Evolutionary conservation across 2,888 invertebrate genomes (phyloP).

Genomic region (Metalampra italica): DNA sequence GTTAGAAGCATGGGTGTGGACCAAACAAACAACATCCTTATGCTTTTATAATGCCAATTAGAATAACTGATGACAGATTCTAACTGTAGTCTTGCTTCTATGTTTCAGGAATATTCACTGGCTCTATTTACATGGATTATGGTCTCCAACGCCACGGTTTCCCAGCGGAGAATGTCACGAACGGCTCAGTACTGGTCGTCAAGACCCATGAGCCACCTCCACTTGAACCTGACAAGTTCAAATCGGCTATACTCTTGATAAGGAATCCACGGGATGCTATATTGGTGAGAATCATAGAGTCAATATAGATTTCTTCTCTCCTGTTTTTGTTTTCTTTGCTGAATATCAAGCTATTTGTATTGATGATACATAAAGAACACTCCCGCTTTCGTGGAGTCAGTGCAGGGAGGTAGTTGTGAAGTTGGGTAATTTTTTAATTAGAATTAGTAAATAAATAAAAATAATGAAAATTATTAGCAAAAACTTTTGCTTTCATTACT

Average conservation of each 20-base stretch:
- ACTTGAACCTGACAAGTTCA: constrained; percentile 75
- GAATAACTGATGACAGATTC: too few species aligned
- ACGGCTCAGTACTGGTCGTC: constrained; percentile 86
- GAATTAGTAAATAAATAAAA: too few species aligned
- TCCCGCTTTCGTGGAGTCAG: too few species aligned
- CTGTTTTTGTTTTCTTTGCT: neutral
- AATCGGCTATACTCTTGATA: constrained; percentile 83
- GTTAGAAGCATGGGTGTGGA: too few species aligned
- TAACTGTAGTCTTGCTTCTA: neutral
- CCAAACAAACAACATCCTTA: too few species aligned
- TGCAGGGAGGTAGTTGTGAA: too few species aligned
- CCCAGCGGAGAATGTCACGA: constrained; percentile 86
- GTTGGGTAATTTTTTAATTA: too few species aligned
- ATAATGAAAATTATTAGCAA: too few species aligned
- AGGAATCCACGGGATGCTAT: constrained; percentile 85
- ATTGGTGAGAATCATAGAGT: constrained; percentile 49
- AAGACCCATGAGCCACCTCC: constrained; percentile 89
- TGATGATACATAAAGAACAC: too few species aligned
- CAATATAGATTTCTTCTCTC: neutral
- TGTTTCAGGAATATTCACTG: constrained; percentile 82
- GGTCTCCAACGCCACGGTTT: constrained; percentile 88
- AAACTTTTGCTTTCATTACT: too few species aligned
- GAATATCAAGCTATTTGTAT: neutral
- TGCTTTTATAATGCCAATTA: too few species aligned
- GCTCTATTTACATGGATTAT: constrained; percentile 90